A percentile compares a stretch with the other conserved stretches of the same genome.
Conservation (phyloP, 2,888 invertebrate species). For the Rhorus exstirpatorius region DNA sequence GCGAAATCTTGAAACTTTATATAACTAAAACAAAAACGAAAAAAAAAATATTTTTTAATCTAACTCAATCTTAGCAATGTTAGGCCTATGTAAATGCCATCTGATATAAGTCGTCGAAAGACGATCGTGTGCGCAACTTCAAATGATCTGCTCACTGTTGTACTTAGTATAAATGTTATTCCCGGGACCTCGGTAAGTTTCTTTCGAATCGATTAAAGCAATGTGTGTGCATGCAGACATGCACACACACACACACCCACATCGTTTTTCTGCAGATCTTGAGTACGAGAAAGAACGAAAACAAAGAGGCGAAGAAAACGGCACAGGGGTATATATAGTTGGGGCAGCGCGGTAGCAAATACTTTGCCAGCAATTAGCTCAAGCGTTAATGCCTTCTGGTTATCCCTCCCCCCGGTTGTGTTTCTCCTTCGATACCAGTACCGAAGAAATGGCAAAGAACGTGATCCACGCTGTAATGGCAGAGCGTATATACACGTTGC, state of each 20-base stretch:
- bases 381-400: conserved; percentile 81
- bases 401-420: conserved; percentile 69
- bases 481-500: conserved; percentile 60
- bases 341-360: conserved; percentile 76
- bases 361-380: conserved; percentile 81
- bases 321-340: conserved; percentile 40
- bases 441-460: conserved; percentile 75
- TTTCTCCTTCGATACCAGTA: conserved; percentile 17
- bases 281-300: conserved; percentile 28
- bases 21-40: neutral
- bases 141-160: conserved; percentile 43
- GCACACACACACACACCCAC: conserved; percentile 32
- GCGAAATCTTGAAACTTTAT: too few relatives aligned
- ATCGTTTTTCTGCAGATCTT: conserved; percentile 35
- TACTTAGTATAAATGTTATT: conserved; percentile 50
- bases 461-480: conserved; percentile 76
- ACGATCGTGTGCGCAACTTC: conserved; percentile 58
- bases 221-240: too few relatives aligned
- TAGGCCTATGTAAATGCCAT: neutral
- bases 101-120: conserved; percentile 34
- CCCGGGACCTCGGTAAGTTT: conserved; percentile 72
- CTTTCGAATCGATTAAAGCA: conserved; percentile 81
- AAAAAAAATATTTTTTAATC: neutral
- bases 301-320: conserved; percentile 51
- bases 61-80: neutral